Evolutionary conservation across 2,888 invertebrate genomes (phyloP).

Genomic region (Oligia fasciuncula): DNA sequence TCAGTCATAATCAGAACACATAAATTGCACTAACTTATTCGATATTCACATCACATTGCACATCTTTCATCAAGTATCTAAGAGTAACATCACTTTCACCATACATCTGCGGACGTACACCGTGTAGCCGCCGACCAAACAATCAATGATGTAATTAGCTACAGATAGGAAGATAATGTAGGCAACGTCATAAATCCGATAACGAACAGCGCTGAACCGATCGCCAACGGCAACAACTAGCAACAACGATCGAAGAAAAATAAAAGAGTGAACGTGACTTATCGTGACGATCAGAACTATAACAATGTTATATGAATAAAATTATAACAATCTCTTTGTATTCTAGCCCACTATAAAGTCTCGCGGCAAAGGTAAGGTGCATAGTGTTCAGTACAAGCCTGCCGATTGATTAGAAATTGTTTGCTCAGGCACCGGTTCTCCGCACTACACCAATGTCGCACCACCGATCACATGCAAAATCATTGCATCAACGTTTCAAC

Average conservation of each 20-base stretch:
- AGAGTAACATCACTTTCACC: conserved; percentile 71
- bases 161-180: conserved; percentile 82
- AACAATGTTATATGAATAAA: conserved; percentile 53
- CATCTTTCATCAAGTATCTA: conserved; percentile 62
- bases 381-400: conserved; percentile 24
- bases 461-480: conserved; percentile 53
- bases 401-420: conserved; percentile 36
- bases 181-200: conserved; percentile 83
- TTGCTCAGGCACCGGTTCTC: conserved; percentile 38
- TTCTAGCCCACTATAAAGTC: conserved; percentile 18
- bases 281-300: conserved; percentile 48
- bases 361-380: conserved; percentile 24
- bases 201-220: conserved; percentile 71
- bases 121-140: conserved; percentile 76
- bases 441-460: conserved; percentile 27
- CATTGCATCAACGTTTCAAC: conserved; percentile 45
- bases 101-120: conserved; percentile 82
- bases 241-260: conserved; percentile 66
- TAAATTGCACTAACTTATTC: conserved; percentile 60
- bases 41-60: conserved; percentile 76
- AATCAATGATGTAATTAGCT: conserved; percentile 80
- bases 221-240: conserved; percentile 61
- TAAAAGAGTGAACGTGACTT: conserved; percentile 58
- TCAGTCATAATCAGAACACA: conserved; percentile 79
- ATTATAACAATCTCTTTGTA: conserved; percentile 50